Conservation (phyloP, 2,113 vertebrate genomes). For the Carollia perspicillata region DNA sequence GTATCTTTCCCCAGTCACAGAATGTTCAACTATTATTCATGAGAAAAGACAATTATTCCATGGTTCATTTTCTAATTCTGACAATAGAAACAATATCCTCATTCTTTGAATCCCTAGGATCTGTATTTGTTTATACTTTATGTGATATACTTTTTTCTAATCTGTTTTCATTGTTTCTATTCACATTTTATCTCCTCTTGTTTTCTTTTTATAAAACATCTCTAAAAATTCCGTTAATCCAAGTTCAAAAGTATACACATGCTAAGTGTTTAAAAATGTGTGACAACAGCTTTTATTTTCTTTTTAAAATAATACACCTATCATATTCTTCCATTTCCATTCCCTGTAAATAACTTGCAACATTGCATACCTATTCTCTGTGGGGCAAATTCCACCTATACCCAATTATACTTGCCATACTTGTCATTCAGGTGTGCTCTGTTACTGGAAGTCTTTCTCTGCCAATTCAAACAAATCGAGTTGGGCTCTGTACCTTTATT, state of each 20-base stretch:
- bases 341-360: neutral
- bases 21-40: neutral
- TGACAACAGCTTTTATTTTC: neutral
- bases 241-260: neutral
- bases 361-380: neutral
- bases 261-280: neutral
- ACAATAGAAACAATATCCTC: neutral
- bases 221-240: neutral
- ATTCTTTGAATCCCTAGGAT: neutral
- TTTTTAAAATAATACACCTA: neutral
- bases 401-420: too few species aligned
- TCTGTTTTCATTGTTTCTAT: neutral
- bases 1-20: neutral
- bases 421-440: neutral
- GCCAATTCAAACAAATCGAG: neutral
- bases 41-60: neutral
- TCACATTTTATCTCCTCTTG: neutral
- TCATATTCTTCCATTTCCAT: neutral
- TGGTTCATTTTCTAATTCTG: neutral
- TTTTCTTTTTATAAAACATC: neutral
- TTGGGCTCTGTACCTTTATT: neutral
- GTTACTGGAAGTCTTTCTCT: neutral
- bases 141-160: neutral
- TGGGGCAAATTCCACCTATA: neutral
- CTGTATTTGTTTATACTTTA: neutral